Conservation (phyloP, 2,113 vertebrate species). For the Periophthalmodon schlosseri region DNA sequence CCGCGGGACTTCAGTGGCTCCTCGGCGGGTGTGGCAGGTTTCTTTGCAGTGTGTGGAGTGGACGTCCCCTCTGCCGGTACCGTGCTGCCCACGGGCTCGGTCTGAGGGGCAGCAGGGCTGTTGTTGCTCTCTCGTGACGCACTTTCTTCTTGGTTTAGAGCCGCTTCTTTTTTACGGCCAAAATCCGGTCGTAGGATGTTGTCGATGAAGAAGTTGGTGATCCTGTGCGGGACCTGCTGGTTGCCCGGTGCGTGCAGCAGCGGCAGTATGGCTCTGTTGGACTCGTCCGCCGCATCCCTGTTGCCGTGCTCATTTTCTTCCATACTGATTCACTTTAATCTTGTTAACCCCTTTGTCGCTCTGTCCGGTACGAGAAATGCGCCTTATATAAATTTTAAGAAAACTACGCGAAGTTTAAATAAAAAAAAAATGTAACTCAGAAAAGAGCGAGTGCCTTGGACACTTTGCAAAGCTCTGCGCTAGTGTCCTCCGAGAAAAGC, state of each 20-base stretch:
- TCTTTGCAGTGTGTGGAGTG: conserved; percentile 82
- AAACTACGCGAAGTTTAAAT: conserved; percentile 53
- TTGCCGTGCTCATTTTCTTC: conserved; percentile 87
- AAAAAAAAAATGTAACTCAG: conserved; percentile 55
- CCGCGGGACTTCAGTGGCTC: conserved; percentile 82
- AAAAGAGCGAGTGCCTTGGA: conserved; percentile 61
- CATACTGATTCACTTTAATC: conserved; percentile 82
- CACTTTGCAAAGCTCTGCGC: conserved; percentile 70
- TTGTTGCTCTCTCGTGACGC: conserved; percentile 70
- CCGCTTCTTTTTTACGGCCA: conserved; percentile 85
- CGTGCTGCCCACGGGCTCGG: conserved; percentile 73
- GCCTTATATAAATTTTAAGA: conserved; percentile 33
- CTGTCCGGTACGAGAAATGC: conserved; percentile 55
- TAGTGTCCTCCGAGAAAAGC: conserved; percentile 77
- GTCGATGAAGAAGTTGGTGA: conserved; percentile 98
- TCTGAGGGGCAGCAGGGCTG: conserved; percentile 77
- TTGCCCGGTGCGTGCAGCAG: conserved; percentile 84
- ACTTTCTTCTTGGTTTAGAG: conserved; percentile 68
- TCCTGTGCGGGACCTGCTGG: conserved; percentile 84
- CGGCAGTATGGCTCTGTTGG: conserved; percentile 81
- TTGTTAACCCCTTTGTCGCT: conserved; percentile 77
- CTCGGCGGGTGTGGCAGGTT: conserved; percentile 79
- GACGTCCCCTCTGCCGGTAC: conserved; percentile 84
- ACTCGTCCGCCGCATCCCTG: conserved; percentile 82
- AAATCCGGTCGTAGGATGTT: conserved; percentile 95